These are phyloP conservation scores for Tauraco erythrolophus DNA, from an alignment of 2,113 vertebrate species.

Conservation along the genomic window DNA sequence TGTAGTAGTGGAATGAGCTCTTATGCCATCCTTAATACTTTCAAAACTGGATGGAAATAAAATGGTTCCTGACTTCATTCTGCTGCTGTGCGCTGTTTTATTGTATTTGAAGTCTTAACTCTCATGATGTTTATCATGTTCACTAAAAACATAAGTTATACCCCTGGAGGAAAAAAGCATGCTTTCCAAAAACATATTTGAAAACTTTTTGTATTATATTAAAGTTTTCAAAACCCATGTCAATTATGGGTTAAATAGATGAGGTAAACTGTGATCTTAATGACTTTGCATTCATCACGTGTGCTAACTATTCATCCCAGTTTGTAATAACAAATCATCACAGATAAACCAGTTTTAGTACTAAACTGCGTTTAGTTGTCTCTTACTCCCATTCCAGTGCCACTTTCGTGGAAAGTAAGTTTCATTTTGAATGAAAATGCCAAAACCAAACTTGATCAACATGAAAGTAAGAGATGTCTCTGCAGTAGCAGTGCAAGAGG, in stretches of 20 bases:
- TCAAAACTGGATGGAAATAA: conserved; percentile 57
- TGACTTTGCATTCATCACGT: background rate
- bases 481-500: background rate
- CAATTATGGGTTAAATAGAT: background rate
- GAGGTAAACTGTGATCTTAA: background rate
- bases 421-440: background rate
- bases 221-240: background rate
- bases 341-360: background rate
- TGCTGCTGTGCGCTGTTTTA: conserved; percentile 47
- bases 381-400: background rate
- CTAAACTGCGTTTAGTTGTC: background rate
- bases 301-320: background rate
- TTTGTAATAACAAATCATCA: background rate
- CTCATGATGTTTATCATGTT: background rate
- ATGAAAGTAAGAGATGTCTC: background rate
- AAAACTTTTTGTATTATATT: background rate
- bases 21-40: conserved; percentile 36
- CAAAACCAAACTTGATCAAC: background rate
- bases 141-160: conserved; percentile 14
- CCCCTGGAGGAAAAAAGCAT: background rate
- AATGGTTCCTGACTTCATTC: conserved; percentile 49
- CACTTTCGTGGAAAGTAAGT: background rate
- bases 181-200: conserved; percentile 12
- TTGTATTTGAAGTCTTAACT: conserved; percentile 29
- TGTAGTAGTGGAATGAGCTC: background rate